Evolutionary conservation across 2,888 invertebrate species (phyloP).

Genomic region (Anoncus sp.): DNA sequence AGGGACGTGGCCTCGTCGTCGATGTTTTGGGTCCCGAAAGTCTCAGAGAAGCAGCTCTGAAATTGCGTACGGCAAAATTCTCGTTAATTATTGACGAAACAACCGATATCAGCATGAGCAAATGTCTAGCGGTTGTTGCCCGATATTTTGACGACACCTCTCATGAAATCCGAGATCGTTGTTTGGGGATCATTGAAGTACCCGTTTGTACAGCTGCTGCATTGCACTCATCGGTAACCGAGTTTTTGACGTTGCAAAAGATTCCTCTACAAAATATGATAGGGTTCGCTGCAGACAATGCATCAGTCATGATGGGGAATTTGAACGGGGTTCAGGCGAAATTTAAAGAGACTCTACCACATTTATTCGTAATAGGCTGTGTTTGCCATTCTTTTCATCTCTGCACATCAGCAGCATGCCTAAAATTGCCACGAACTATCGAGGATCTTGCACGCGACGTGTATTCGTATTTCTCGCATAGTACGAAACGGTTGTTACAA

Average conservation of each 20-base stretch:
- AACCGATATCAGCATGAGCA: constrained; percentile 65
- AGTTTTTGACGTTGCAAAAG: constrained; percentile 23
- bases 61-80: constrained; percentile 51
- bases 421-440: constrained; percentile 4
- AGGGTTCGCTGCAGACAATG: constrained; percentile 54
- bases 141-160: constrained; percentile 37
- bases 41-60: constrained; percentile 30
- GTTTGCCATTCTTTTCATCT: constrained; percentile 43
- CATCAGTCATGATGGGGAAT: constrained; percentile 56
- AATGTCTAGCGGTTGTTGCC: constrained; percentile 35
- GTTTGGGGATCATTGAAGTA: constrained; percentile 36
- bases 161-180: constrained; percentile 15
- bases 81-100: constrained; percentile 70
- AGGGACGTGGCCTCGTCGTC: constrained; percentile 50
- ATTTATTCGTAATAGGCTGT: constrained; percentile 58
- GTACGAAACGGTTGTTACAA: constrained; percentile 43
- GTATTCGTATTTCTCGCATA: constrained; percentile 59
- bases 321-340: constrained; percentile 44
- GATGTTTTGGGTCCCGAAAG: constrained; percentile 54
- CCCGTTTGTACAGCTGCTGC: constrained; percentile 32
- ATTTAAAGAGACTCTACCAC: constrained; percentile 40
- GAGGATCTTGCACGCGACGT: constrained; percentile 50
- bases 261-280: constrained; percentile 59
- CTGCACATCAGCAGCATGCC: constrained; percentile 13
- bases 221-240: constrained; percentile 40